These are phyloP conservation scores for Paracanthobrama guichenoti DNA, from an alignment of 2,113 vertebrate genomes.

Conservation along the genomic window DNA sequence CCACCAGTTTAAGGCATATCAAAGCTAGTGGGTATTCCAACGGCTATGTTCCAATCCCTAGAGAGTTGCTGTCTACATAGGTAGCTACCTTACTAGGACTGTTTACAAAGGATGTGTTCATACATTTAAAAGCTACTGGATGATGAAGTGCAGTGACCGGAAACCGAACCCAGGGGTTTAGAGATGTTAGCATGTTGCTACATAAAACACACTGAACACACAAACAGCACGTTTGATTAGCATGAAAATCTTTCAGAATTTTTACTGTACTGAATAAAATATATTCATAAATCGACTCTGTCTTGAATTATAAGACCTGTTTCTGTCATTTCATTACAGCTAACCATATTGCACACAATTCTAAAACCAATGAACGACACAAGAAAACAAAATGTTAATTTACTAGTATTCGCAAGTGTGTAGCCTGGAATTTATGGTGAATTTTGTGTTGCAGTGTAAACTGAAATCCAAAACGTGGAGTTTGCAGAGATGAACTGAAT, in stretches of 20 bases:
- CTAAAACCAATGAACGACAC: neutral
- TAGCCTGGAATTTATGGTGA: neutral
- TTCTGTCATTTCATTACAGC: neutral
- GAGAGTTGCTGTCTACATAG: neutral
- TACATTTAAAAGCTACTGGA: neutral
- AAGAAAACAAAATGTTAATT: neutral
- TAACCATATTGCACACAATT: neutral
- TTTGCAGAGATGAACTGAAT: neutral
- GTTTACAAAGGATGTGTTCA: neutral
- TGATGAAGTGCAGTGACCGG: too few species aligned
- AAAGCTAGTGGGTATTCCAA: neutral
- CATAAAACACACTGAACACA: too few species aligned
- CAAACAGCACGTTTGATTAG: neutral
- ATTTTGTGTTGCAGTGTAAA: neutral
- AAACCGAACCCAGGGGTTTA: too few species aligned
- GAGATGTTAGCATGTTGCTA: too few species aligned
- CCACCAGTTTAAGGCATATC: neutral
- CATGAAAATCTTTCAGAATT: neutral
- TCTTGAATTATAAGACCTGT: neutral
- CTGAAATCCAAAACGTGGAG: neutral
- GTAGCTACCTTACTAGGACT: neutral
- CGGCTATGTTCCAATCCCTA: neutral
- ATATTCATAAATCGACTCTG: neutral
- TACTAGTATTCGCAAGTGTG: too few species aligned
- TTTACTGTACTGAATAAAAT: neutral